Base-by-base conservation (phyloP, 2,888 invertebrate genomes). In the Mamestra brassicae region DNA sequence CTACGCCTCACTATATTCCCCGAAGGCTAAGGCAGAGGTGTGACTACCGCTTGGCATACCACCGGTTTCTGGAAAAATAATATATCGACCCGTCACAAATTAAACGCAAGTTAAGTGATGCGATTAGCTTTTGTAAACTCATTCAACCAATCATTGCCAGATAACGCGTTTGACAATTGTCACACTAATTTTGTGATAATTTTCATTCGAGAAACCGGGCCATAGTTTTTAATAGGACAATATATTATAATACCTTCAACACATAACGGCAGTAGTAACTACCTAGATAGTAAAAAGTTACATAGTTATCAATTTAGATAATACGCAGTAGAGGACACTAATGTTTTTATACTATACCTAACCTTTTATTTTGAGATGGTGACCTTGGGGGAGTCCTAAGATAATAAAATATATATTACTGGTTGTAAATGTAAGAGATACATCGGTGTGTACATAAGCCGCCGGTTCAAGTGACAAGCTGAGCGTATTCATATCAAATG, bases 301-400 rank as follows among this genome's bases (percentile, higher is more conserved):
- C n/a, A 15, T 42, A 74, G 34, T 47, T 65, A 72, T 62, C 67
- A 61, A 55, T 66, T 67, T 4, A 47, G 10, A 70, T 58, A 67
- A 47, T 45, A 15, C 13, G 10, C 38, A 47, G n/a, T 68, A 74
- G 71, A 73, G 78, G 67, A 69, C 78, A 64, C 15, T 63, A 66
- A 68, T 68, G 45, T 75, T 74, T 79, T 71, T 60, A 38, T 36
- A 55, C 61, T n/a, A 67, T 76, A 26, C 26, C 26, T 26, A 66
- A 80, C 70, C 74, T 79, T 65, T 81, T 64, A 66, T 74, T 82
- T 67, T 66, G 50, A 81, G 65, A 66, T 65, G 55, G n/a, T 26
- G 63, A 85, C 85, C 85, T 86, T 86, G 87, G 67, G 84, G 74
- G 72, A 85, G 79, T 81, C 74, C 87, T 81, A 76, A 81, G 78